Base-by-base conservation (phyloP, 2,888 invertebrate species). In the Mimas tiliae region DNA sequence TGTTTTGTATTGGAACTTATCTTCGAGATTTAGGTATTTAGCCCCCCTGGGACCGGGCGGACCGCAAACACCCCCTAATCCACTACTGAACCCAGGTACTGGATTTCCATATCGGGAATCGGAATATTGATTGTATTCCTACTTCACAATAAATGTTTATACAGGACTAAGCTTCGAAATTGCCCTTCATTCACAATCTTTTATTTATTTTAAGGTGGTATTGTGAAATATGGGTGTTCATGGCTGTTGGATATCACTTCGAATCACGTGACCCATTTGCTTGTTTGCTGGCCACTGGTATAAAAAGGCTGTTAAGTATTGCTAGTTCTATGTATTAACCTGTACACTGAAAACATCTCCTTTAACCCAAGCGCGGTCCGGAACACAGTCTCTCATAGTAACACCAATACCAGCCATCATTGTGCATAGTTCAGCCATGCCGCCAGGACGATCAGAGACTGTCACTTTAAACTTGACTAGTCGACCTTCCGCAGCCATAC, bases 341-440 rank as follows among this genome's bases (percentile, higher is more conserved):
- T 88, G 85, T 45, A 85, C 83, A 68, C 87, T 89, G 71, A 97
- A 98, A 16, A 99, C 96, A 84, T 99, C 98, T 34, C 96, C 95
- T 71, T 96, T 96, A 27, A 99, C 95, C 98, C 98, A 99, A 2
- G 99, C 98, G 65, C 99, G 94, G 84, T 99, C 98, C 74, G 99
- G 99, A 84, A 98, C 96, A 69, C 98, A 98, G 85, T 99, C 99
- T 82, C 98, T 98, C 74, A 99, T 96, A 34, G 96, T 96, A 6
- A 97, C 97, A 0, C 98, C 98, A 48, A 97, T 90, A n/a, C 94
- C 91, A 0, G 96, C 95, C 50, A 98, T 90, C 64, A 97, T 80
- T 70, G 94, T 91, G 74, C 98, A 97, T 16, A 98, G 88, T 74
- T 98, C 98, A 0, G 97, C 96, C 77, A 98, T 96, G 14, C 97